These are phyloP conservation scores for Drosophila antonietae DNA, from an alignment of 2,888 invertebrate species.

Conservation along the genomic window DNA sequence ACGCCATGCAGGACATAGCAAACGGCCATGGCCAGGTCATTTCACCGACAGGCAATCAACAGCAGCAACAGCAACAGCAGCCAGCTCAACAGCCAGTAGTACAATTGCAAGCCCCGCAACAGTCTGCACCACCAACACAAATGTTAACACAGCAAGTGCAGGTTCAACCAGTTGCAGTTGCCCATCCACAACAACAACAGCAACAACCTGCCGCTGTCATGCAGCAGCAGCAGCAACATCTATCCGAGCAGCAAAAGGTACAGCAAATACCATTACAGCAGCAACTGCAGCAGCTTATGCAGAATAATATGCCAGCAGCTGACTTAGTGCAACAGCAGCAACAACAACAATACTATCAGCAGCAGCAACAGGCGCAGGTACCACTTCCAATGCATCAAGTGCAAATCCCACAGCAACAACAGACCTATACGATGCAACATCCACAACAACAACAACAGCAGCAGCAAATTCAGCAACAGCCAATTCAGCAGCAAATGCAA, in stretches of 20 bases:
- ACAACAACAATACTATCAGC: slow-evolving; percentile 51
- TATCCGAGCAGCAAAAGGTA: slow-evolving; percentile 55
- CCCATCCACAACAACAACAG: slow-evolving; percentile 49
- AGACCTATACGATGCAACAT: slow-evolving; percentile 30
- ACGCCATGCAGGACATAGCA: slow-evolving; percentile 60
- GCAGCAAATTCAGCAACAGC: slow-evolving; percentile 33
- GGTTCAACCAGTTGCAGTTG: slow-evolving; percentile 44
- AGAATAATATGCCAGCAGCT: slow-evolving; percentile 54
- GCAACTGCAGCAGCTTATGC: slow-evolving; percentile 70
- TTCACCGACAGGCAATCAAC: slow-evolving; percentile 67
- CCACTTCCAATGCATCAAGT: slow-evolving; percentile 49
- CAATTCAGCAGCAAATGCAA: slow-evolving; percentile 72
- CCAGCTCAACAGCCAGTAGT: slow-evolving; percentile 39
- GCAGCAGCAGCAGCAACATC: slow-evolving; percentile 48
- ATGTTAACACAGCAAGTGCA: slow-evolving; percentile 49
- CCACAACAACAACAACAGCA: slow-evolving; percentile 32
- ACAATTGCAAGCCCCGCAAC: slow-evolving; percentile 51
- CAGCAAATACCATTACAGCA: slow-evolving; percentile 73
- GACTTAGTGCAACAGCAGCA: slow-evolving; percentile 55
- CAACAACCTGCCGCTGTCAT: slow-evolving; percentile 49
- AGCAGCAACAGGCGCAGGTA: slow-evolving; percentile 53
- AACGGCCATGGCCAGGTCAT: slow-evolving; percentile 66
- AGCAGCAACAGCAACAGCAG: slow-evolving; percentile 49
- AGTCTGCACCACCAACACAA: slow-evolving; percentile 34
- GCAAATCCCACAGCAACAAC: slow-evolving; percentile 57